A percentile compares a stretch with the other conserved stretches of the same genome.
phyloP scores from a whole-genome alignment of 2,113 vertebrate species.

The Xiphophorus maculatus region DNA sequence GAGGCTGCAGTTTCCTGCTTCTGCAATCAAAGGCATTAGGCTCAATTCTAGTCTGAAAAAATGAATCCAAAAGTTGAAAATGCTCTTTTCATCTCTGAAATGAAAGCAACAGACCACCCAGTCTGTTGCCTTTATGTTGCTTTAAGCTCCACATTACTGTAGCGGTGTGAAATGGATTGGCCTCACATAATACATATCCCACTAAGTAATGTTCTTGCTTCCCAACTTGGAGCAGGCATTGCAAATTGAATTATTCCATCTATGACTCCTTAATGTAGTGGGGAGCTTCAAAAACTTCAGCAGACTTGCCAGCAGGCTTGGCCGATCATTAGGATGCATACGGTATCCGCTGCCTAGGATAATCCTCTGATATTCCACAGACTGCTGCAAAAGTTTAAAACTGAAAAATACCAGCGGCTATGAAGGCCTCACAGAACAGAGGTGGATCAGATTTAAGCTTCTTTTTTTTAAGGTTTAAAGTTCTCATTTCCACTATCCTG shows the following conservation, averaged over 20 bases:
- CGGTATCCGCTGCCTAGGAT: neutral
- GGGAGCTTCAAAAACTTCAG: neutral
- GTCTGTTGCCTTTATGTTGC: neutral
- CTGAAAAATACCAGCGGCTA: neutral
- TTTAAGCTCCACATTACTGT: slow-evolving; percentile 1
- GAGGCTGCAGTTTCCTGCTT: neutral
- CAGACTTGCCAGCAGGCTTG: slow-evolving; percentile 1
- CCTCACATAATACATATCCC: neutral
- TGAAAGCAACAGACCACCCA: neutral
- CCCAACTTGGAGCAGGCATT: neutral
- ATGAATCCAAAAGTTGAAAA: neutral
- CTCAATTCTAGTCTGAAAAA: neutral
- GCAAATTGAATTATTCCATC: slow-evolving; percentile 1
- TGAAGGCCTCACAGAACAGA: neutral
- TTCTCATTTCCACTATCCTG: neutral
- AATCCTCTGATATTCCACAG: neutral
- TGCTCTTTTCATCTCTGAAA: neutral
- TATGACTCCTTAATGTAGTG: neutral
- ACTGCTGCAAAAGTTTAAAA: neutral
- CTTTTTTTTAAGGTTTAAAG: neutral
- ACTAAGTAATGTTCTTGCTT: neutral
- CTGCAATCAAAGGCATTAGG: neutral
- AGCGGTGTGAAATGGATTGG: neutral
- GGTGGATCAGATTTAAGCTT: neutral
- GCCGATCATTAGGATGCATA: neutral